Evolutionary conservation across 2,113 vertebrate genomes (phyloP).

Genomic region (Clinocottus analis): DNA sequence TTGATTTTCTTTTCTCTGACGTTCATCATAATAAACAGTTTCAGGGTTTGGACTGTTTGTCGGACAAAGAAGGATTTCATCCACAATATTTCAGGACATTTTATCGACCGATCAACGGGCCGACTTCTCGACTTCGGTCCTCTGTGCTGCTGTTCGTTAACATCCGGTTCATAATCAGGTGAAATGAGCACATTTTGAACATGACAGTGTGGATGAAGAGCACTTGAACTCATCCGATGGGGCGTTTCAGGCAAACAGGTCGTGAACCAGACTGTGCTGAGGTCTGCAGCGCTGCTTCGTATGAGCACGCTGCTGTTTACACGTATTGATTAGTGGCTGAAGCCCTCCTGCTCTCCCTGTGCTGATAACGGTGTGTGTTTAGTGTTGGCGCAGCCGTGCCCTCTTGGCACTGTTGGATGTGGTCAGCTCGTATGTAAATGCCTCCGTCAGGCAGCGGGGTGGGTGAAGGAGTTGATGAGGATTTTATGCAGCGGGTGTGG

Average conservation of each 20-base stretch:
- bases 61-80: neutral
- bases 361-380: slow-evolving; percentile 17
- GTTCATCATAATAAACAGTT: neutral
- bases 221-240: neutral
- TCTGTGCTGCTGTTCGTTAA: neutral
- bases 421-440: slow-evolving; percentile 52
- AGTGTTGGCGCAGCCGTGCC: neutral
- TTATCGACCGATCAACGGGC: neutral
- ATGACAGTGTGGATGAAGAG: neutral
- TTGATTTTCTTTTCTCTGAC: neutral
- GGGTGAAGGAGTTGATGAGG: slow-evolving; percentile 54
- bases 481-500: slow-evolving; percentile 45
- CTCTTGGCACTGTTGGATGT: slow-evolving; percentile 31
- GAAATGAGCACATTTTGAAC: neutral
- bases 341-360: neutral
- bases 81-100: neutral
- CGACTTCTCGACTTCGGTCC: neutral
- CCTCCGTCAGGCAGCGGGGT: slow-evolving; percentile 17
- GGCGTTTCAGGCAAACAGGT: neutral
- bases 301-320: neutral
- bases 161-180: neutral
- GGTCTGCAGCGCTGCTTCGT: neutral
- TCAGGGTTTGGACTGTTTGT: neutral
- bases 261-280: neutral
- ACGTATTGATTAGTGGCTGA: neutral